These are phyloP conservation scores for Orthosia gracilis DNA, from an alignment of 2,888 invertebrate genomes.

Conservation along the genomic window DNA sequence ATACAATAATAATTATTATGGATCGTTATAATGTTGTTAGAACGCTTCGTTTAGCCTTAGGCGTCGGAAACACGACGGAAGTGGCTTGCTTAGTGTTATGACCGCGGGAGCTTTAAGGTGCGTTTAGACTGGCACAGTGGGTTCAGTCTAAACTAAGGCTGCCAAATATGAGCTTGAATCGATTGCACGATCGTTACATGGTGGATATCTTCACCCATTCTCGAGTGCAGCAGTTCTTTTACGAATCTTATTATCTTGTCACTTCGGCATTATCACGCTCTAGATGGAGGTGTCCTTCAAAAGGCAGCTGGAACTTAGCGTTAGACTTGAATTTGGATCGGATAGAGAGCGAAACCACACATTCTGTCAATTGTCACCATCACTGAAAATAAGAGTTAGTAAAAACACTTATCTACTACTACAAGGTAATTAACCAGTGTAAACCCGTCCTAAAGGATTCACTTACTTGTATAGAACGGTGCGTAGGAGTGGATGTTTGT, in stretches of 20 bases:
- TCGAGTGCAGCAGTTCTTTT: no score
- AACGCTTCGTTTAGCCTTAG: conserved; percentile 48
- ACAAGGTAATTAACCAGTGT: conserved; percentile 10
- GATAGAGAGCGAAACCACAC: no score
- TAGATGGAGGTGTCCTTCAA: no score
- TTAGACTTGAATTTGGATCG: no score
- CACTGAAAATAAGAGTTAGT: no score
- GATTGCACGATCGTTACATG: no score
- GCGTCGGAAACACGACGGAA: conserved; percentile 55
- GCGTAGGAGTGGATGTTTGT: conserved; percentile 50
- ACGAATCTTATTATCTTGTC: no score
- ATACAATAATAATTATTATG: conserved; percentile 22
- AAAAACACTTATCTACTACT: neutral
- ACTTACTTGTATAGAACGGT: conserved; percentile 27
- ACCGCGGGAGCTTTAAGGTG: conserved; percentile 16
- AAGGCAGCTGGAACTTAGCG: no score
- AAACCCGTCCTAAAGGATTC: conserved; percentile 35
- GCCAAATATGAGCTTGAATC: no score
- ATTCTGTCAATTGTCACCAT: no score
- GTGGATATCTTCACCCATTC: no score
- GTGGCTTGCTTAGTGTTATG: conserved; percentile 39
- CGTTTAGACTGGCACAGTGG: conserved; percentile 20
- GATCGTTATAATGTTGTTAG: conserved; percentile 53
- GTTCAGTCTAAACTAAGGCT: neutral
- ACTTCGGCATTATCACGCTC: no score